These are phyloP conservation scores for Amiota communis DNA, from an alignment of 2,888 invertebrate genomes.

Conservation along the genomic window DNA sequence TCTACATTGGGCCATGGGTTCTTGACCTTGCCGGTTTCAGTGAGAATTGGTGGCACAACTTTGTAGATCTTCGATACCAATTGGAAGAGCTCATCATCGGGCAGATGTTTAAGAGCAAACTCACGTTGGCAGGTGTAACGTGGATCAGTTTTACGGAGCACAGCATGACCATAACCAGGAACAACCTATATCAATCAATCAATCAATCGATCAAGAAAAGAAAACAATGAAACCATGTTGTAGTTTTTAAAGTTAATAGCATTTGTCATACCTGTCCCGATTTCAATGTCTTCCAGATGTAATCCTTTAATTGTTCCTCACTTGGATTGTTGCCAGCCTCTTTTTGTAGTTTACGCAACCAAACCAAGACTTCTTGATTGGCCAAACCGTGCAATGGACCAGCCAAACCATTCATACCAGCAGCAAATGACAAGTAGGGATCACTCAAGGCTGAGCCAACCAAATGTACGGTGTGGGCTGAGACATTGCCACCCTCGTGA, in stretches of 20 bases:
- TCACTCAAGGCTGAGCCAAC: slow-evolving; percentile 91
- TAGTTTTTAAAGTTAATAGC: no score
- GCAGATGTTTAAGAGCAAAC: slow-evolving; percentile 88
- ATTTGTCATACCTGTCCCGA: slow-evolving; percentile 78
- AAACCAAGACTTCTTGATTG: slow-evolving; percentile 94
- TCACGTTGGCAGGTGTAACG: slow-evolving; percentile 88
- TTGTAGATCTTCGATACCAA: slow-evolving; percentile 88
- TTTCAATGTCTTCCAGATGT: slow-evolving; percentile 96
- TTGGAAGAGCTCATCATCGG: slow-evolving; percentile 85
- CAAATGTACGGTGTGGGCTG: slow-evolving; percentile 90
- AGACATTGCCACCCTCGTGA: slow-evolving; percentile 93
- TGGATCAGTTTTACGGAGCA: slow-evolving; percentile 89
- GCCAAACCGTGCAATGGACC: slow-evolving; percentile 92
- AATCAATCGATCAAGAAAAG: background rate
- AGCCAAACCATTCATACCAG: slow-evolving; percentile 89
- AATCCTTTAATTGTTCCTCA: slow-evolving; percentile 94
- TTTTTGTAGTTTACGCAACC: slow-evolving; percentile 91
- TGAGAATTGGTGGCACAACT: slow-evolving; percentile 86
- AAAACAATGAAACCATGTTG: background rate
- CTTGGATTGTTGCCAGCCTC: slow-evolving; percentile 89
- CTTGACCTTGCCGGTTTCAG: slow-evolving; percentile 89
- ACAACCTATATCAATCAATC: slow-evolving; percentile 76
- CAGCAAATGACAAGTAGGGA: slow-evolving; percentile 88
- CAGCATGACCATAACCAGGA: slow-evolving; percentile 92
- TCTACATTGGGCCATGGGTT: slow-evolving; percentile 97